phyloP scores from a whole-genome alignment of 35 echinoderm and acorn worm genomes.

The Lytechinus variegatus region DNA sequence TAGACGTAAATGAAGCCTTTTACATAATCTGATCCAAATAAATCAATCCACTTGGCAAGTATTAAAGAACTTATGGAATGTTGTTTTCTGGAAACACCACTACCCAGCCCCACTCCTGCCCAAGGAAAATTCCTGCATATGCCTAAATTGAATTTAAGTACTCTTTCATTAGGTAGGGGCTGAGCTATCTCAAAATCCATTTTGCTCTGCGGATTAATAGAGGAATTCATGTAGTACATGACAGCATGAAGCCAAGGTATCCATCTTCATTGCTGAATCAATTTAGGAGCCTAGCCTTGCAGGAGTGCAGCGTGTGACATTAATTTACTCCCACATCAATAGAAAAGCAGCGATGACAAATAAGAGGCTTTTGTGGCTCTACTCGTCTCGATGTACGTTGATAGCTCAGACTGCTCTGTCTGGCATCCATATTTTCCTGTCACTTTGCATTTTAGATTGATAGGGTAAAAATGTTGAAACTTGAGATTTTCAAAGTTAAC shows the following conservation, averaged over 20 bases:
- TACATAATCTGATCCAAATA: too few species aligned
- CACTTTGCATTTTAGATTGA: neutral
- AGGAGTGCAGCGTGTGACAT: neutral
- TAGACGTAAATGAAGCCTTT: too few species aligned
- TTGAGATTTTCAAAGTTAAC: too few species aligned
- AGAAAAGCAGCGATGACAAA: slow-evolving; percentile 9
- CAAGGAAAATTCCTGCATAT: neutral
- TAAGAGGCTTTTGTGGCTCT: neutral
- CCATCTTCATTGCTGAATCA: neutral
- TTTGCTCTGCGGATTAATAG: neutral
- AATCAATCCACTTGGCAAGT: too few species aligned
- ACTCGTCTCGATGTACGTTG: neutral
- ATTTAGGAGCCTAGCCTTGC: neutral
- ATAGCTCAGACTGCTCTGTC: neutral
- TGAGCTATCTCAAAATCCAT: slow-evolving; percentile 27
- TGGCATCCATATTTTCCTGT: neutral
- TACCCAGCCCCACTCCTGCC: too few species aligned
- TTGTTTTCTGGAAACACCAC: too few species aligned
- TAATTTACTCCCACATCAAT: neutral
- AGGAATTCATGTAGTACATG: slow-evolving; percentile 23
- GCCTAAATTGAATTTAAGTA: neutral
- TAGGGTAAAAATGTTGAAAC: neutral
- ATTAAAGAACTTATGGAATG: too few species aligned
- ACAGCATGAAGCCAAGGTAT: neutral
- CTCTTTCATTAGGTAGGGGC: neutral